Base-by-base conservation (phyloP, 2,888 invertebrate species). In the Pegoplata infirma region DNA sequence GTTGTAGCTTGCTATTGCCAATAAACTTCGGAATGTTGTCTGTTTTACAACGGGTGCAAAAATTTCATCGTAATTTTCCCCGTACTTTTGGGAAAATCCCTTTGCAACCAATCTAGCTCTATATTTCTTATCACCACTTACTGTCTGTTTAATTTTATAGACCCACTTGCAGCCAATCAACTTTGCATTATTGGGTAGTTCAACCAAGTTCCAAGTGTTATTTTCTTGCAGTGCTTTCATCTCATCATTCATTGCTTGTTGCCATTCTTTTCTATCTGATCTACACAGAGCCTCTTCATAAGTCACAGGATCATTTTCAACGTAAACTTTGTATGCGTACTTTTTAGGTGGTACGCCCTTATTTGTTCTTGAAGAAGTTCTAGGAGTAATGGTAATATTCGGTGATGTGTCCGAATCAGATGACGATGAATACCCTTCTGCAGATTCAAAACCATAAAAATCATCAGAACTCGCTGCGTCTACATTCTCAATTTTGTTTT, bases 81-180 rank as follows among this genome's bases (percentile, higher is more conserved):
- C 68, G 12, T 68, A 68, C 5, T 53, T 68, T 28, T 68, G 71
- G 0, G 74, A 66, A 66, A 80, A 73, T 7, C 69, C 69, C 17
- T 44, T 68, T 36, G 74, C 67, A 10, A 79, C 71, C 12, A 68
- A 19, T 36, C 56, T 56, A 6, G 68, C 58, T 17, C 16, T 68
- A 16, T 58, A 58, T n/a, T 36, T 68, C 12, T 36, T 47, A 14
- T 58, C 49, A 40, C 69, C 71, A 36, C 59, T 61, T 5, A 19
- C 51, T 8, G 32, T 21, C 1, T 21, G 10, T 47, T 80, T 76
- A 4, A 40, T n/a, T 36, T 76, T 76, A 19, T 14, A 79, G 1
- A 74, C 64, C 71, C 78, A 74, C 32, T 71, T 71, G 40, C 66
- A 58, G 14, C 47, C 68, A 36, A 75, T 36, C 32, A 47, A 0